These are phyloP conservation scores for Lysiphlebus fabarum DNA, from an alignment of 1,140 invertebrate genomes.

Conservation along the genomic window DNA sequence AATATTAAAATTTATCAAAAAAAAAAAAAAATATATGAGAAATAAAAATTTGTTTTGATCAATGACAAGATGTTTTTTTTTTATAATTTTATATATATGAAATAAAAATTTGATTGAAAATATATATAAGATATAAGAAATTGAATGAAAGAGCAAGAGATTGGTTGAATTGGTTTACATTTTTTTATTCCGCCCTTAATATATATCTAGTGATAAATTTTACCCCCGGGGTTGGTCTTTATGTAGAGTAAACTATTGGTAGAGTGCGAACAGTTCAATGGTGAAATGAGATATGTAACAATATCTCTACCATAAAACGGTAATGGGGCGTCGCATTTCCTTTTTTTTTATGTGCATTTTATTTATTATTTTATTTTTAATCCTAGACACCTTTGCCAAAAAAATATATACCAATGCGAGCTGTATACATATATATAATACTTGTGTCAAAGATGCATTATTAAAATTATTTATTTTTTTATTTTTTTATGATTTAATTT, in stretches of 20 bases:
- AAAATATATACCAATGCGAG: too few species aligned
- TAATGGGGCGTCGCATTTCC: conserved; percentile 54
- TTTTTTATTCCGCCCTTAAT: background rate
- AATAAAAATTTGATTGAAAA: too few species aligned
- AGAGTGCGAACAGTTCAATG: conserved; percentile 41
- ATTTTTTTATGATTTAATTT: background rate
- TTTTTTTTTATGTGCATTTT: conserved; percentile 34
- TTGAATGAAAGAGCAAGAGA: too few species aligned
- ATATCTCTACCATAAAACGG: conserved; percentile 50
- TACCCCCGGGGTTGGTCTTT: conserved; percentile 11
- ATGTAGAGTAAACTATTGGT: conserved; percentile 25
- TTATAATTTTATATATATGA: too few species aligned
- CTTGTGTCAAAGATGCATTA: background rate
- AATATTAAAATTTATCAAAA: too few species aligned
- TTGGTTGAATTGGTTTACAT: too few species aligned
- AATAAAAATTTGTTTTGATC: too few species aligned
- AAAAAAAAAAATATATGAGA: too few species aligned
- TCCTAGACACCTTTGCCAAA: background rate
- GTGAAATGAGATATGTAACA: conserved; percentile 55
- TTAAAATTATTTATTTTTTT: conserved; percentile 2
- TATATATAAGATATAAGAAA: too few species aligned
- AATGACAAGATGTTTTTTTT: too few species aligned
- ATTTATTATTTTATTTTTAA: background rate
- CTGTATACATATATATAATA: too few species aligned
- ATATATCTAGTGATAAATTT: background rate